Evolutionary conservation across 2,888 invertebrate species (phyloP), one percentile per base, ranked within the genome.

Genomic region (Antitype chi): DNA sequence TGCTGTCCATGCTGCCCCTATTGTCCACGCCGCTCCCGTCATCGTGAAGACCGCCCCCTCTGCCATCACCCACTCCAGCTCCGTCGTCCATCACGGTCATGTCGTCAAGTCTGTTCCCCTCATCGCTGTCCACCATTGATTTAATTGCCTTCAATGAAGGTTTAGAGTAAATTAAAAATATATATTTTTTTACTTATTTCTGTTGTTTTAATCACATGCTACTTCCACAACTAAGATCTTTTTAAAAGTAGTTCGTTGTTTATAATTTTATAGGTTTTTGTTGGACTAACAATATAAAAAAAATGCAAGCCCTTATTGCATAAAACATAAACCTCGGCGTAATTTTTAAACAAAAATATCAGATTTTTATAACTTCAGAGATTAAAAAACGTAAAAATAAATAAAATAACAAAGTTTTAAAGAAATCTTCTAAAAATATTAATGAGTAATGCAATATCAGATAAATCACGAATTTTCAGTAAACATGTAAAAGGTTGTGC

Each of bases 1-100:
- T 71, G 78, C 81, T 11, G 91, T 89, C 64, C 91, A 90, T 74
- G 87, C 90, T 8, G 88, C 89, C 62, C 93, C 94, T 38, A 87
- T 93, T 0, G 90, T 94, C 15, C 94, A 94, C 91, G 90, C 94
- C 80, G 93, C 93, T 66, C 94, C 95, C 23, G 85, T 95, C 5
- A 87, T 95, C 23, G 89, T 95, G 52, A 93, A 94, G 93, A 97
- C 97, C 75, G 96, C 96, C 63, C 94, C 95, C 6, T 85, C 91
- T 0, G 95, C 93, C 57, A 88, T 94, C 67, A 91, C 94, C 8
- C 95, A 96, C 93, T 93, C 94, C 91, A 95, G 94, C 92, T 95
- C 96, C 0, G 93, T 96, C 23, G 94, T 95, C 71, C 94, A 94
- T 68, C 94, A 95, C 74, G 89, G 94, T 20, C 90, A 94, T 47